A percentile compares a stretch with the other conserved stretches of the same genome.
These are phyloP conservation scores for Drosophila guanche DNA, from an alignment of 1,140 invertebrate species.

Conservation along the genomic window DNA sequence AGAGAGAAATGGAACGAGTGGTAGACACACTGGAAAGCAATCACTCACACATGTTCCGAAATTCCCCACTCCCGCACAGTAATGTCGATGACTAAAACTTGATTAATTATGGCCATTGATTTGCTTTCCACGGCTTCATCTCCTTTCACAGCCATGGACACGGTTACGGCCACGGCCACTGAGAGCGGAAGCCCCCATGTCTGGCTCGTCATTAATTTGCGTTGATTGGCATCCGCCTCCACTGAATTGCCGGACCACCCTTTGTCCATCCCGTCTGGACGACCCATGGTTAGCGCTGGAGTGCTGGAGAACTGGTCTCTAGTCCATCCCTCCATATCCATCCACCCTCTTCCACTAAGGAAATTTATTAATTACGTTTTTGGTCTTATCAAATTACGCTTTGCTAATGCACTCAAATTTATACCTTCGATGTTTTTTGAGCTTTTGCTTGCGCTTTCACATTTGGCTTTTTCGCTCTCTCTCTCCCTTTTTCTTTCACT, in stretches of 20 bases:
- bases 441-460: slow-evolving; percentile 60
- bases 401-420: slow-evolving; percentile 81
- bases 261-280: slow-evolving; percentile 18
- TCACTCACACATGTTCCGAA: slow-evolving; percentile 65
- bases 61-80: neutral
- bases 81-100: slow-evolving; percentile 62
- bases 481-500: slow-evolving; percentile 4
- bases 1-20: neutral
- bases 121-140: slow-evolving; percentile 76
- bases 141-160: slow-evolving; percentile 22
- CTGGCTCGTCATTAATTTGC: slow-evolving; percentile 62
- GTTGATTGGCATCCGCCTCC: slow-evolving; percentile 41
- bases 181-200: too few relatives aligned
- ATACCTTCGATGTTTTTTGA: slow-evolving; percentile 74
- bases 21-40: slow-evolving; percentile 24
- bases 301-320: too few relatives aligned
- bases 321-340: neutral
- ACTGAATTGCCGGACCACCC: slow-evolving; percentile 19
- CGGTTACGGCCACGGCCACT: too few relatives aligned
- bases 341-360: slow-evolving; percentile 36
- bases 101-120: slow-evolving; percentile 81
- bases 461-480: slow-evolving; percentile 11
- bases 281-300: too few relatives aligned
- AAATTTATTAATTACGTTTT: slow-evolving; percentile 82
- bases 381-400: slow-evolving; percentile 81